These are phyloP conservation scores for Clamator glandarius DNA, from an alignment of 2,797 vertebrate species.

Conservation along the genomic window DNA sequence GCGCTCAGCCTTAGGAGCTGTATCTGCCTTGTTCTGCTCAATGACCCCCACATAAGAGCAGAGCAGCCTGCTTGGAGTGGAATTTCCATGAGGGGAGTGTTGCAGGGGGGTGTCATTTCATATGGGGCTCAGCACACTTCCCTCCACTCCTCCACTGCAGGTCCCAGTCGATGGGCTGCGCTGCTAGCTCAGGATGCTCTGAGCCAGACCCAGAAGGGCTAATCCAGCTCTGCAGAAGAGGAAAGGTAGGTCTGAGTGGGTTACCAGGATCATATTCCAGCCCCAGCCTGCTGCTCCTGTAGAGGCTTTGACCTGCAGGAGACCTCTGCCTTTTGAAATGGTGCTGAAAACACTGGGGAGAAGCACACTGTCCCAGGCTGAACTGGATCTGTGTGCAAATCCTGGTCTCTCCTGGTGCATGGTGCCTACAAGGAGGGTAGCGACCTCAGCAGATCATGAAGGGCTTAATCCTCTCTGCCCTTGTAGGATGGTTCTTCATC, in stretches of 20 bases:
- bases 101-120: not conserved
- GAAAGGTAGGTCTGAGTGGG: not conserved
- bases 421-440: not conserved
- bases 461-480: not conserved
- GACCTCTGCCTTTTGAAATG: not conserved
- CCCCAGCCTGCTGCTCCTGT: not conserved
- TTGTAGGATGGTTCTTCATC: too few relatives aligned
- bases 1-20: not conserved
- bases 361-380: not conserved
- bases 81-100: not conserved
- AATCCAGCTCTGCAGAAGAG: not conserved
- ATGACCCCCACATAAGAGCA: not conserved
- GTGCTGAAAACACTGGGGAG: not conserved
- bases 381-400: not conserved
- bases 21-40: not conserved
- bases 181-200: not conserved
- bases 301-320: not conserved
- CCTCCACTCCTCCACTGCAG: not conserved
- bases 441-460: not conserved
- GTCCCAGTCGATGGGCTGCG: rapidly evolving
- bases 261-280: not conserved
- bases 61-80: rapidly evolving
- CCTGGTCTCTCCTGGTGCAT: not conserved
- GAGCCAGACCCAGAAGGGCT: not conserved
- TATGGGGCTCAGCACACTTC: not conserved